Evolutionary conservation across 2,797 vertebrate species (phyloP).

Genomic region (Amazona ochrocephala): DNA sequence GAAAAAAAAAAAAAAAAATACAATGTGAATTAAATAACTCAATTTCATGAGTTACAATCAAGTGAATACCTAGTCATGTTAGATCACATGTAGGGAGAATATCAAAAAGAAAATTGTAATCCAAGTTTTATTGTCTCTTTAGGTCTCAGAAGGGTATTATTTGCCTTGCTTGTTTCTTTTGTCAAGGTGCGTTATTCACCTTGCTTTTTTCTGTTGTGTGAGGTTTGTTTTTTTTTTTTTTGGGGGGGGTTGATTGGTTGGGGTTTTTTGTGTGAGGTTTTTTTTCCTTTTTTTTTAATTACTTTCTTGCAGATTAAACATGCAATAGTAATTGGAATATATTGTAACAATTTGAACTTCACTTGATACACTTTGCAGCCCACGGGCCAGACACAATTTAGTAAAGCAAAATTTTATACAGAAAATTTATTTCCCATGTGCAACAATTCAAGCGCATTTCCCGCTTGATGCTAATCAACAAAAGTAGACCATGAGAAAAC

Average conservation of each 20-base stretch:
- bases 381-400: background rate
- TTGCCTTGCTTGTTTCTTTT: background rate
- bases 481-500: background rate
- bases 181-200: background rate
- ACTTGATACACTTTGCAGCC: background rate
- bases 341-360: background rate
- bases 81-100: background rate
- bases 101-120: background rate
- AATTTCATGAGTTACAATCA: background rate
- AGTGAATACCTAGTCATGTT: background rate
- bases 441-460: background rate
- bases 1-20: background rate
- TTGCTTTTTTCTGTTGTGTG: background rate
- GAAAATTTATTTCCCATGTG: background rate
- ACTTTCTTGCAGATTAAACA: background rate
- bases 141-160: background rate
- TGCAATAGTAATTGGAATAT: background rate
- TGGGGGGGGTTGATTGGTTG: accelerated
- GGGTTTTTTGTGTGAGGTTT: too few species aligned
- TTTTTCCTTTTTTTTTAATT: too few species aligned
- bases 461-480: background rate
- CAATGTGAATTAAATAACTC: background rate
- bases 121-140: background rate
- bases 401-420: background rate
- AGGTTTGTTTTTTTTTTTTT: accelerated